Evolutionary conservation across 2,113 vertebrate species (phyloP), one percentile per base, ranked within the genome.

Genomic region (Hiodon alosoides): DNA sequence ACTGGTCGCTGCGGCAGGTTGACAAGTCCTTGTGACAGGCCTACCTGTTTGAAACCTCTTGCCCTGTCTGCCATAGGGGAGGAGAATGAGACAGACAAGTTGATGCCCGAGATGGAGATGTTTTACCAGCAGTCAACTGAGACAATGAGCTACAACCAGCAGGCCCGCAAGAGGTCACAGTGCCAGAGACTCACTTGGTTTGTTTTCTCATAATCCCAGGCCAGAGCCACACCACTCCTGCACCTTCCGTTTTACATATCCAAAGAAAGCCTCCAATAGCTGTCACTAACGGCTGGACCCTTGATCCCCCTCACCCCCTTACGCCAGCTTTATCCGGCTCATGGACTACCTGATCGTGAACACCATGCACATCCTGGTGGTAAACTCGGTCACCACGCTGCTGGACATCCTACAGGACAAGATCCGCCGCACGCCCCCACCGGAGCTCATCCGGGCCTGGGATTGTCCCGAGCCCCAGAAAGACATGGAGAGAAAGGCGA

Each of bases 271-370:
- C n/a, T 17, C 17, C 55, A 3, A 31, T 50, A n/a, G 31, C 61
- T 71, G 3, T 59, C 17, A 7, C 10, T 59, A 52, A 16, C 57
- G 52, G 46, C 53, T 7, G 46, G 54, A 3, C 58, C 58, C 31
- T 31, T 31, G 31, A 31, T 31, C 31, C 31, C 31, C 31, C 31
- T 31, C 31, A 31, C 31, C 31, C 47, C 69, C 7, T 51, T 69
- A 76, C 72, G 80, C 53, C 78, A 96, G 94, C 83, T 95, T 96
- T 82, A 90, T 95, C 76, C 90, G 89, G 72, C 89, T 95, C 52
- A 88, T 90, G 73, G 94, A 96, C 81, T 94, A 93, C 78, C 74
- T 97, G 76, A 90, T 96, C 17, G 77, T 92, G 76, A 92, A 86
- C 79, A 92, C 92, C 10, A 79, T 95, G 87, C 93, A 95, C 58